Base-by-base conservation (phyloP, 2,888 invertebrate genomes). In the Strigamia transsilvanica region DNA sequence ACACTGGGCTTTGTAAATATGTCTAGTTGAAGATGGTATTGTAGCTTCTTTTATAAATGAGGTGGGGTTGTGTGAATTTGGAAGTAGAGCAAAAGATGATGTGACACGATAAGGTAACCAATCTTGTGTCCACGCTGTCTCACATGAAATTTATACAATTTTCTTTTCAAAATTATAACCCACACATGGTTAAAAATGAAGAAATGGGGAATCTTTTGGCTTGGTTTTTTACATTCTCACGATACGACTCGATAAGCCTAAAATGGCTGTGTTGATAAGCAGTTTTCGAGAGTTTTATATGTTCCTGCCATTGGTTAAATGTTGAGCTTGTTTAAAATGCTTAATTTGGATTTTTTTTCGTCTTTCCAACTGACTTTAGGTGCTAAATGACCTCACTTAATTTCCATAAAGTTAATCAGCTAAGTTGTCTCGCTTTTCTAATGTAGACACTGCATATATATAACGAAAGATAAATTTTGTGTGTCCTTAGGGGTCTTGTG, bases 321-420 rank as follows among this genome's bases (percentile, higher is more conserved):
- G 73, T 10, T 32, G 73, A 73, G 73, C 23, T 32, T 32, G 73
- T 73, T 73, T 32, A 73, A 73, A 73, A 73, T 32, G 73, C 73
- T 73, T 73, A 73, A 73, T 73, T 73, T 73, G 73, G 73, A 27
- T 73, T 73, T 73, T 73, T 73, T 73, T 73, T 32, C 15, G 15
- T 73, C 23, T 27, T 73, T 73, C n/a, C 73, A 15, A 73, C 32
- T 73, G 73, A 32, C 73, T 73, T 32, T 73, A 27, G 32, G 73
- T 73, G 73, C 73, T 73, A 73, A 73, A 73, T 73, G 73, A 73
- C 73, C 73, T 73, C 73, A 73, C 73, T 73, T 73, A 73, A 73
- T 73, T 73, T 73, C 73, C 73, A 73, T 73, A 73, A 73, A 73
- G 73, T 73, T 73, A 73, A 73, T 73, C 73, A 73, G 73, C 73